Percentiles rank a stretch among this genome's conserved stretches.
phyloP scores from a whole-genome alignment of 2,888 invertebrate species.

The Disparrhopalites patrizii region DNA sequence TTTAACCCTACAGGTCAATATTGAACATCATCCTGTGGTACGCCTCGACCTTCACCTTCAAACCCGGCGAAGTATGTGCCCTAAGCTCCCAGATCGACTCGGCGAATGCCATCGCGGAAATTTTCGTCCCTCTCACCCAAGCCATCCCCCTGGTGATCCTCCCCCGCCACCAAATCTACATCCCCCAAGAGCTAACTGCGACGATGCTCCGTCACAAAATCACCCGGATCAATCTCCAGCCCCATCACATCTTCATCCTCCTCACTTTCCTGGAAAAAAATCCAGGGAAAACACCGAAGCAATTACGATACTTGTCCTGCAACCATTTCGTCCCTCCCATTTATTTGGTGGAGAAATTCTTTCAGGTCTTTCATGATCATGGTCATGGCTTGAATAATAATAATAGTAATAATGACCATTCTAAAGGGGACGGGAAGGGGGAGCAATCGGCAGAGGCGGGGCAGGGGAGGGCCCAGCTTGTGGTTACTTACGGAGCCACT shows the following conservation, averaged over 20 bases:
- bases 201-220: background rate
- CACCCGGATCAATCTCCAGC: conserved; percentile 17
- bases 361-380: no score
- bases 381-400: no score
- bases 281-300: background rate
- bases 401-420: no score
- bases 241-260: background rate
- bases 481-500: conserved; percentile 76
- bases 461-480: background rate
- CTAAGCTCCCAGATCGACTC: conserved; percentile 53
- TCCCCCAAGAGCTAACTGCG: background rate
- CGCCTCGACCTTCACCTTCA: background rate
- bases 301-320: background rate
- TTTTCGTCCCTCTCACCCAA: conserved; percentile 18
- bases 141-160: conserved; percentile 7
- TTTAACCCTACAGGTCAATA: background rate
- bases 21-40: background rate
- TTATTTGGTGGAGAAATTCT: background rate
- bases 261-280: background rate
- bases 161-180: background rate
- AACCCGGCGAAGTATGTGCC: background rate
- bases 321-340: background rate
- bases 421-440: background rate
- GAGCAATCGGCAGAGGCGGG: background rate
- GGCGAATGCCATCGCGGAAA: conserved; percentile 68